Base-by-base conservation (phyloP, 2,888 invertebrate genomes). In the Cremastobaeus sp. region DNA sequence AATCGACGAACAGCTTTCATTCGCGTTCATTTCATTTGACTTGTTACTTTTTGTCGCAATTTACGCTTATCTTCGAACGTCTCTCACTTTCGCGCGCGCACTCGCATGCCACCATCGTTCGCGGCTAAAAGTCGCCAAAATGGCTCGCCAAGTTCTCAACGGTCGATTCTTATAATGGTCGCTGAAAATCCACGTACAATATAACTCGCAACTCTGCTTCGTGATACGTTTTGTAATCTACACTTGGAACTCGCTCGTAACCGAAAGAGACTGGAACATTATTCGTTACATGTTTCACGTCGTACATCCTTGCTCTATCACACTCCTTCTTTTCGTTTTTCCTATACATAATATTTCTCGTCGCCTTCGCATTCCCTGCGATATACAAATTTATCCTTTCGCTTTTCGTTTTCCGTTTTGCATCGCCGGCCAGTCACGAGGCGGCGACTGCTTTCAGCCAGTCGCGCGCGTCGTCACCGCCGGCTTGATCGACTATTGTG, bases 171-270 rank as follows among this genome's bases (percentile, higher is more conserved):
- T 52, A 55, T 57, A 55, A 50, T 68, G 54, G 64, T 74, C 65
- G 65, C 50, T 69, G 70, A 64, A 74, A 65, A 60, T 69, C 28
- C 52, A 64, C 69, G 62, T 73, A 73, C 68, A 66, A 73, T 73
- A 39, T 59, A 52, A 62, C 32, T 74, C 65, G 62, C 70, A 66
- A 74, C 60, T 62, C 59, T 54, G 55, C 48, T 48, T 66, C 74
- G 60, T 65, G 66, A 59, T 57, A 54, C 55, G 54, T 50, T 62
- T 65, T 45, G 57, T 74, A 60, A 70, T 70, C 71, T 84, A 85
- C 83, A 80, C 82, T 82, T 84, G 84, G 84, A 84, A 85, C 85
- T 85, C 79, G 83, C 81, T 85, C 84, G 84, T 84, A 85, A 85
- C 84, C 84, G 84, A 85, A 86, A 84, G 82, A 84, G 83, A 84